phyloP scores from a whole-genome alignment of 2,113 vertebrate species.

The Turnix velox region DNA sequence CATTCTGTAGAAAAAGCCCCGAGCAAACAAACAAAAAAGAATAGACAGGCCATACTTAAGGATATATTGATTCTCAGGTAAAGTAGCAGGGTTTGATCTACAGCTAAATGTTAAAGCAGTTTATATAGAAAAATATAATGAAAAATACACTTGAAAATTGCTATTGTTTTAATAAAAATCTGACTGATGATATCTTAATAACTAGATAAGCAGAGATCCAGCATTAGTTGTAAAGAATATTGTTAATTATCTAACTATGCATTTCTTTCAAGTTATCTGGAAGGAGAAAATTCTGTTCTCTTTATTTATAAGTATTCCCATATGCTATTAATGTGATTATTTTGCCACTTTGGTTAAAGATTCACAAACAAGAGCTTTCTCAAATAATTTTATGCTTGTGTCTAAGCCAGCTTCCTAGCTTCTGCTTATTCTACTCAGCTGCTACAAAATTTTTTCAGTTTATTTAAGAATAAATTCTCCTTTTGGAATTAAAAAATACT shows the following conservation, averaged over 20 bases:
- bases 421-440: neutral
- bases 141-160: neutral
- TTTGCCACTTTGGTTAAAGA: neutral
- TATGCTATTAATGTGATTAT: neutral
- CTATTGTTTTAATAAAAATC: neutral
- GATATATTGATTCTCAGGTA: neutral
- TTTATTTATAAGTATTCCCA: neutral
- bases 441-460: neutral
- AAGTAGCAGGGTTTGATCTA: neutral
- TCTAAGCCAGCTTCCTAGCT: neutral
- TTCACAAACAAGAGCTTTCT: neutral
- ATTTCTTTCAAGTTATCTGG: neutral
- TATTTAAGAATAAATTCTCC: neutral
- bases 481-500: neutral
- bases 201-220: neutral
- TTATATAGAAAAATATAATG: neutral
- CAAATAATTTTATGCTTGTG: neutral
- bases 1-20: neutral
- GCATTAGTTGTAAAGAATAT: neutral
- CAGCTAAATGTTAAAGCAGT: neutral
- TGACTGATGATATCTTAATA: neutral
- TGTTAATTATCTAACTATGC: neutral
- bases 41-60: neutral
- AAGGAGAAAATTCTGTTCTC: neutral
- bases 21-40: neutral